A percentile compares a stretch with the other conserved stretches of the same genome.
These are phyloP conservation scores for Apodemus speciosus DNA, from an alignment of 2,113 vertebrate species.

Conservation along the genomic window DNA sequence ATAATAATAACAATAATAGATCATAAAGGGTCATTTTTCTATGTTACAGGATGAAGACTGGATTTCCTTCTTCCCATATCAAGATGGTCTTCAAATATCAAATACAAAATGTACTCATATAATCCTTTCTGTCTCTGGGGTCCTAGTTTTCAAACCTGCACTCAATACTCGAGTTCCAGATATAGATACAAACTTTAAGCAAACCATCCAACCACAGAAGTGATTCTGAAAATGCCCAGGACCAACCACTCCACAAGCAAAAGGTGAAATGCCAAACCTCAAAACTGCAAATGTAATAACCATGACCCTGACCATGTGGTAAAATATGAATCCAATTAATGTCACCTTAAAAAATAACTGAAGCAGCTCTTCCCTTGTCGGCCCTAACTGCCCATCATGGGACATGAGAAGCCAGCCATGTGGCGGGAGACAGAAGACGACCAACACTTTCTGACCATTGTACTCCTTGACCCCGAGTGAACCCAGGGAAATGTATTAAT, in stretches of 20 bases:
- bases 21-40: constrained; percentile 18
- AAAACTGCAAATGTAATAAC: constrained; percentile 71
- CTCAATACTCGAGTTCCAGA: constrained; percentile 41
- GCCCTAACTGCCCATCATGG: constrained; percentile 32
- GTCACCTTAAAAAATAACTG: constrained; percentile 76
- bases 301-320: background rate
- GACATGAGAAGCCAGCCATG: constrained; percentile 41
- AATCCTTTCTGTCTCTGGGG: background rate
- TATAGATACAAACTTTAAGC: constrained; percentile 65
- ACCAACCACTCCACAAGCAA: constrained; percentile 74
- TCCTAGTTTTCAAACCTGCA: background rate
- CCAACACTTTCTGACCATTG: constrained; percentile 40
- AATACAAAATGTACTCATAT: background rate
- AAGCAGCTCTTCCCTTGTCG: background rate
- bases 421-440: background rate
- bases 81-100: background rate
- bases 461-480: background rate
- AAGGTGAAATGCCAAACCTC: constrained; percentile 69
- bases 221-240: constrained; percentile 72
- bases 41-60: background rate
- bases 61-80: background rate
- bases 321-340: constrained; percentile 68
- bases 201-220: constrained; percentile 77
- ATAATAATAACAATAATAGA: background rate
- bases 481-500: constrained; percentile 40